A percentile compares a stretch with the other conserved stretches of the same genome.
These are phyloP conservation scores for Mesorhabditis belari DNA, from an alignment of 2,888 invertebrate genomes.

Conservation along the genomic window DNA sequence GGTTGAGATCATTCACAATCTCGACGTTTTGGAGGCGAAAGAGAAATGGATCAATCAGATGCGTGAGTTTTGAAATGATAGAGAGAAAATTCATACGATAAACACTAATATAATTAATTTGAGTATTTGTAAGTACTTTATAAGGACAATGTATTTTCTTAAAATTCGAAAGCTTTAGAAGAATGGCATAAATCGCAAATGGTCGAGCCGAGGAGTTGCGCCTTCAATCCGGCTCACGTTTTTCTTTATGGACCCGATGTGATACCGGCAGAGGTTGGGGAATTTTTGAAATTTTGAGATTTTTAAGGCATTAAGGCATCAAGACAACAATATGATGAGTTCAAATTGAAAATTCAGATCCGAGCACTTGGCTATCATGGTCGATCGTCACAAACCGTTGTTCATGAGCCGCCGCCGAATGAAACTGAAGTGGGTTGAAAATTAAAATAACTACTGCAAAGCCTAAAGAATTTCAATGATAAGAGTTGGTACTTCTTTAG, in stretches of 20 bases:
- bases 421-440: neutral
- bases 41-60: constrained; percentile 20
- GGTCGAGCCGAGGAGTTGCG: constrained; percentile 13
- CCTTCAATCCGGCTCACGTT: constrained; percentile 27
- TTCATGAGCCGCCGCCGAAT: neutral
- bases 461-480: too few relatives aligned
- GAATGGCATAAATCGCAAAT: constrained; percentile 1
- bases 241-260: constrained; percentile 29
- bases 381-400: neutral
- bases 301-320: too few relatives aligned
- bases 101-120: too few relatives aligned
- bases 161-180: too few relatives aligned
- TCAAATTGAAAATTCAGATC: too few relatives aligned
- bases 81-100: neutral
- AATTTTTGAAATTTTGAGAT: too few relatives aligned
- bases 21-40: constrained; percentile 28
- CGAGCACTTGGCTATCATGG: neutral
- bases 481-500: too few relatives aligned
- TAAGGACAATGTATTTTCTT: too few relatives aligned
- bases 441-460: too few relatives aligned
- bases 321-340: too few relatives aligned
- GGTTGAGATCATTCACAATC: constrained; percentile 69
- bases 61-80: constrained; percentile 12
- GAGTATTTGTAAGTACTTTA: too few relatives aligned
- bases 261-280: constrained; percentile 22